Percentiles rank a stretch among this genome's conserved stretches.
phyloP scores from a whole-genome alignment of 2,888 invertebrate genomes.

The Dolichomitus sp. region DNA sequence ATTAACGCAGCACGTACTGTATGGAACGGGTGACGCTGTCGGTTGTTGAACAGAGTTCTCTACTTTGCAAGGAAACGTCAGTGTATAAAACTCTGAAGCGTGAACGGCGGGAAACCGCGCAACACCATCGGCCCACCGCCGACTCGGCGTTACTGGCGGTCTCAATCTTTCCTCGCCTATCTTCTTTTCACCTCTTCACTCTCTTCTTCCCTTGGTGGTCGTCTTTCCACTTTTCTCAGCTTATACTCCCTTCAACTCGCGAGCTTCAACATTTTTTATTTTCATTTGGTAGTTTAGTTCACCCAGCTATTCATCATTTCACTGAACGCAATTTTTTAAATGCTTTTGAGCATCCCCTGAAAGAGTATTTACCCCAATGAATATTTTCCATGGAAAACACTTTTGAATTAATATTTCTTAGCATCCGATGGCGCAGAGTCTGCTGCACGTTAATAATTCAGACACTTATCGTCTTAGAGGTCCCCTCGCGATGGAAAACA shows the following conservation, averaged over 20 bases:
- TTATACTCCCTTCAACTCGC: not conserved
- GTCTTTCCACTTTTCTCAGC: not conserved
- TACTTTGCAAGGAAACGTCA: slow-evolving; percentile 21
- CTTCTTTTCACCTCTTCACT: not conserved
- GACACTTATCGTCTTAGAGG: slow-evolving; percentile 45
- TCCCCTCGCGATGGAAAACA: slow-evolving; percentile 23
- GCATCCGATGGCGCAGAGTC: slow-evolving; percentile 5
- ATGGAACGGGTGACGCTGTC: slow-evolving; percentile 19
- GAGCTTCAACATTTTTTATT: not conserved
- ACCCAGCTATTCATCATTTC: not conserved
- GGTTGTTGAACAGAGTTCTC: slow-evolving; percentile 41
- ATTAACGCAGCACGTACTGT: not conserved
- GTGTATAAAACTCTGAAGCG: not conserved
- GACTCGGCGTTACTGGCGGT: not conserved
- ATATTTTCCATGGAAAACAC: slow-evolving; percentile 31
- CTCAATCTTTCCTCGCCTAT: slow-evolving; percentile 35
- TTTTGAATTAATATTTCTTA: slow-evolving; percentile 2
- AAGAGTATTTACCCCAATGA: slow-evolving; percentile 26
- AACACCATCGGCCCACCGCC: not conserved
- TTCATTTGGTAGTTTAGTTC: not conserved
- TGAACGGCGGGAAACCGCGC: not conserved
- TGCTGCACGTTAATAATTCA: slow-evolving; percentile 40
- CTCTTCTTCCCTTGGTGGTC: not conserved
- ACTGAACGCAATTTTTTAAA: not conserved
- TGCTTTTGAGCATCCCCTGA: not conserved